A percentile compares a stretch with the other conserved stretches of the same genome.
Evolutionary conservation across 2,797 vertebrate species (phyloP).

Genomic region (Gobionotothen gibberifrons): DNA sequence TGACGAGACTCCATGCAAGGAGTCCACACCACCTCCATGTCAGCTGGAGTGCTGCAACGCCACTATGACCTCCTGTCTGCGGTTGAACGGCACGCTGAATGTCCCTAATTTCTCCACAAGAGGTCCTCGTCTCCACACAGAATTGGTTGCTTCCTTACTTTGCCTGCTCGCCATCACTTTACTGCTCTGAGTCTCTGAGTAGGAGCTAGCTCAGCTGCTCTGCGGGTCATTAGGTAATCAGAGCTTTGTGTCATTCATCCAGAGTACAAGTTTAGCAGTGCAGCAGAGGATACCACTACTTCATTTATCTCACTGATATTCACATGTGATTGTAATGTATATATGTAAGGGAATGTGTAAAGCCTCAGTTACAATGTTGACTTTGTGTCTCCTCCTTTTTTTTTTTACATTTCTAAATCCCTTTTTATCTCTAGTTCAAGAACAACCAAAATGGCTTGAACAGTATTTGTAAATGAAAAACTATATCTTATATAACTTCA

Average conservation of each 20-base stretch:
- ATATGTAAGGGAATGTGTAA: slow-evolving; percentile 38
- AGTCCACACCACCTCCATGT: slow-evolving; percentile 64
- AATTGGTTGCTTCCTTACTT: slow-evolving; percentile 62
- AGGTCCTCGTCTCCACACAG: slow-evolving; percentile 39
- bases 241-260: slow-evolving; percentile 19
- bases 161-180: slow-evolving; percentile 64
- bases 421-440: slow-evolving; percentile 40
- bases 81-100: slow-evolving; percentile 82
- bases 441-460: slow-evolving; percentile 48
- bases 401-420: slow-evolving; percentile 2
- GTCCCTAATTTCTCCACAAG: slow-evolving; percentile 64
- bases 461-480: slow-evolving; percentile 48
- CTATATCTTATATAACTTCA: neutral
- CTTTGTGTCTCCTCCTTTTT: slow-evolving; percentile 29
- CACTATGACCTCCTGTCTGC: slow-evolving; percentile 81
- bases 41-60: slow-evolving; percentile 86
- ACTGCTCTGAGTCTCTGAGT: slow-evolving; percentile 46
- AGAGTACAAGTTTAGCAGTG: slow-evolving; percentile 17
- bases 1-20: slow-evolving; percentile 41
- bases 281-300: slow-evolving; percentile 20
- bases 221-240: slow-evolving; percentile 29
- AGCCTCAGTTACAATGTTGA: slow-evolving; percentile 22
- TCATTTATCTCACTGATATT: slow-evolving; percentile 32
- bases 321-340: slow-evolving; percentile 39
- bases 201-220: slow-evolving; percentile 7